phyloP scores from a whole-genome alignment of 2,113 vertebrate genomes.

The Mirza zaza region DNA sequence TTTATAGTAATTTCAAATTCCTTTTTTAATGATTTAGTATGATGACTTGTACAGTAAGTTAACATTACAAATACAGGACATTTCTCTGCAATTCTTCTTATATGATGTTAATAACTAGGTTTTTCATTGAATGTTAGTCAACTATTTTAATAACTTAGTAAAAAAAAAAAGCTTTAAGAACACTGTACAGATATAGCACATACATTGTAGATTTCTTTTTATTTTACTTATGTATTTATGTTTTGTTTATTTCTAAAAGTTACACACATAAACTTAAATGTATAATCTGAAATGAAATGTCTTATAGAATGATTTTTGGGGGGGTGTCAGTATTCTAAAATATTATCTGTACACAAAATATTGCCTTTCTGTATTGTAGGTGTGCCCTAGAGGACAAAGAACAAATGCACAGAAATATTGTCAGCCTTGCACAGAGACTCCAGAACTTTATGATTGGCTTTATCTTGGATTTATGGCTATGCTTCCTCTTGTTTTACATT shows the following conservation, averaged over 20 bases:
- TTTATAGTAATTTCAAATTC: conserved; percentile 29
- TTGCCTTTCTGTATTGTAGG: conserved; percentile 81
- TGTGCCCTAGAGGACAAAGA: conserved; percentile 95
- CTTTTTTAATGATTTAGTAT: not conserved
- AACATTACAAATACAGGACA: not conserved
- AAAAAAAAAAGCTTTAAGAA: not conserved
- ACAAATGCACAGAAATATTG: conserved; percentile 91
- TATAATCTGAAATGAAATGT: not conserved
- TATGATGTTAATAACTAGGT: not conserved
- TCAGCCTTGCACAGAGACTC: conserved; percentile 88
- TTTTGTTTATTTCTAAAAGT: conserved; percentile 35
- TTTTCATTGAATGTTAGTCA: conserved; percentile 37
- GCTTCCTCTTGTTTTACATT: conserved; percentile 95
- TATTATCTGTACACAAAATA: not conserved
- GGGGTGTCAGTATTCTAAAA: not conserved
- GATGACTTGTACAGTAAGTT: conserved; percentile 11
- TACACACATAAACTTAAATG: not conserved
- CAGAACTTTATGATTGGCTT: conserved; percentile 97
- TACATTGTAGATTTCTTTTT: not conserved
- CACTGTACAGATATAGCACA: not conserved
- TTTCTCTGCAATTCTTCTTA: conserved; percentile 28
- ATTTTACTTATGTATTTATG: not conserved
- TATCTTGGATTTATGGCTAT: conserved; percentile 99
- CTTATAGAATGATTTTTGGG: not conserved
- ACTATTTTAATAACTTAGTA: conserved; percentile 26